Percentiles rank a stretch among this genome's conserved stretches.
These are phyloP conservation scores for Apodemus sylvaticus DNA, from an alignment of 2,113 vertebrate species.

Conservation along the genomic window DNA sequence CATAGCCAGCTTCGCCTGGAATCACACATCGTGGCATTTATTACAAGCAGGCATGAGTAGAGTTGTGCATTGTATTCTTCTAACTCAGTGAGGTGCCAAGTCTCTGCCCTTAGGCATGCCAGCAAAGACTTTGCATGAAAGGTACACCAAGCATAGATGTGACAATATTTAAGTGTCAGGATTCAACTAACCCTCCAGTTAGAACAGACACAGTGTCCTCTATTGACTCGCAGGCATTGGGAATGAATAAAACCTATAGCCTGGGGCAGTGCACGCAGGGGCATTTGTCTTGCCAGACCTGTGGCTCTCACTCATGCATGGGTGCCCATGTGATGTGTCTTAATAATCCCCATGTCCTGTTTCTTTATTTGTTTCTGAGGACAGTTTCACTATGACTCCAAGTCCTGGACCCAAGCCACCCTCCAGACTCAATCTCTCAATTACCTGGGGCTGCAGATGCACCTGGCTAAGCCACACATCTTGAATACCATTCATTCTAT, in stretches of 20 bases:
- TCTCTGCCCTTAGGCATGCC: constrained; percentile 35
- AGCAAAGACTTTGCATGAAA: constrained; percentile 32
- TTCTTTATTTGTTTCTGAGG: not conserved
- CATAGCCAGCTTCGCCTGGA: not conserved
- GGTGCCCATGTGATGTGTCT: not conserved
- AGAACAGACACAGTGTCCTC: not conserved
- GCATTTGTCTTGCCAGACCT: not conserved
- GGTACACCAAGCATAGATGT: not conserved
- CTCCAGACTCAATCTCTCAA: not conserved
- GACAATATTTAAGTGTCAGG: constrained; percentile 31
- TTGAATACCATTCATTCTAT: not conserved
- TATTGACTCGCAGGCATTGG: not conserved
- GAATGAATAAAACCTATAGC: not conserved
- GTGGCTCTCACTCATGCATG: not conserved
- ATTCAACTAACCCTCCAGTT: not conserved
- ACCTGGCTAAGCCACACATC: not conserved
- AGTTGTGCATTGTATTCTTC: not conserved
- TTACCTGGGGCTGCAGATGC: not conserved
- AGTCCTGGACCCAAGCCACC: not conserved
- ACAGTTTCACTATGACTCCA: not conserved
- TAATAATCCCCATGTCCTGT: not conserved
- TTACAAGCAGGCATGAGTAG: constrained; percentile 30
- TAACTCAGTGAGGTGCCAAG: constrained; percentile 12
- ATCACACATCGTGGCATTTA: not conserved
- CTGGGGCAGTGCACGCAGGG: not conserved